Evolutionary conservation across 2,113 vertebrate species (phyloP).

Genomic region (Falco punctatus): DNA sequence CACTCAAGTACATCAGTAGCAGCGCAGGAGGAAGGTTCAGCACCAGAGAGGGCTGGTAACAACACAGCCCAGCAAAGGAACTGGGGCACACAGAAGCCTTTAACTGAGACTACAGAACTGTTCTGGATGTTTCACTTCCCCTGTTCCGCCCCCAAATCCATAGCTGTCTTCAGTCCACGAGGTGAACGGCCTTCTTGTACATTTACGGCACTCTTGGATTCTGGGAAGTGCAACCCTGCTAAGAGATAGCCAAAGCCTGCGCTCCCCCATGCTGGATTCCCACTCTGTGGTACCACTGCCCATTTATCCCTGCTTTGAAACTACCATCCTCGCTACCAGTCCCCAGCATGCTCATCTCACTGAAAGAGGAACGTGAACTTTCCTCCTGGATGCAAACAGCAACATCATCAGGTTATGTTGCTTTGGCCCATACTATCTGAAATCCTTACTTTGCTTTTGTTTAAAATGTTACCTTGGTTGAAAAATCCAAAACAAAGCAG

Average conservation of each 20-base stretch:
- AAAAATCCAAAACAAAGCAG: conserved; percentile 16
- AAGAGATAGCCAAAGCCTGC: background rate
- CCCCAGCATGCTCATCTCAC: background rate
- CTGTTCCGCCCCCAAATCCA: background rate
- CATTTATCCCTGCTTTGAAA: background rate
- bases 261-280: background rate
- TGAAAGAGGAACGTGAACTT: background rate
- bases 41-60: background rate
- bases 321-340: background rate
- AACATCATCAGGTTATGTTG: background rate
- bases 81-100: background rate
- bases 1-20: background rate
- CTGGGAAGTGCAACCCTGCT: background rate
- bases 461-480: background rate
- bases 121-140: background rate
- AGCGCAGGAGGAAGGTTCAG: background rate
- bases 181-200: rapidly evolving
- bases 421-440: background rate
- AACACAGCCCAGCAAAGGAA: background rate
- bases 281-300: background rate
- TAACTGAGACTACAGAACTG: background rate
- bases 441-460: background rate
- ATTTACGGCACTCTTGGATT: background rate
- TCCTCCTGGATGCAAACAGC: background rate
- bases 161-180: rapidly evolving